Evolutionary conservation across 2,888 invertebrate genomes (phyloP).

Genomic region (Lamellibrachia columna): DNA sequence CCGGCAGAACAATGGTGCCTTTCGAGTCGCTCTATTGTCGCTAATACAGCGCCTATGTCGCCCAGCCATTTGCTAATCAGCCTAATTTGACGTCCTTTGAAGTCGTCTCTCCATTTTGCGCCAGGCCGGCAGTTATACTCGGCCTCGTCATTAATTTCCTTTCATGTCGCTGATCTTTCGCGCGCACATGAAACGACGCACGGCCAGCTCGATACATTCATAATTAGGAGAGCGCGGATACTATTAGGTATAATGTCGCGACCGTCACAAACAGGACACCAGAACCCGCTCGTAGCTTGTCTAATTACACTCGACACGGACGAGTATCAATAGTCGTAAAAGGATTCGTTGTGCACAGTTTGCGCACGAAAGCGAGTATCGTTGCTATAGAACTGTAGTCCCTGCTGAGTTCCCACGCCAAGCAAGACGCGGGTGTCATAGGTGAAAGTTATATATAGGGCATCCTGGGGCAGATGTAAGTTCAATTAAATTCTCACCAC

Average conservation of each 20-base stretch:
- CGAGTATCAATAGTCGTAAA: background rate
- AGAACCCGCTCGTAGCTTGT: background rate
- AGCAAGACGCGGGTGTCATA: background rate
- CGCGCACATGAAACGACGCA: background rate
- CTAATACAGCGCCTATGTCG: constrained; percentile 5
- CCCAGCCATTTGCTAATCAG: background rate
- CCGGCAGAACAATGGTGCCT: background rate
- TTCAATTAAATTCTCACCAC: background rate
- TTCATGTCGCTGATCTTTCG: constrained; percentile 12
- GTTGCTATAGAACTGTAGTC: background rate
- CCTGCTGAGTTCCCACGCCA: constrained; percentile 1
- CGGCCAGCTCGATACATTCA: background rate
- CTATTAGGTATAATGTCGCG: background rate
- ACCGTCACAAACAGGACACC: background rate
- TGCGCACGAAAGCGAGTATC: background rate
- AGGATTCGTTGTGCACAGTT: background rate
- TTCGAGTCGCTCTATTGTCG: background rate
- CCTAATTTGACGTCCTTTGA: constrained; percentile 4
- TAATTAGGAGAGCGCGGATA: background rate
- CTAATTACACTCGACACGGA: constrained; percentile 3
- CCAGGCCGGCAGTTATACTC: background rate
- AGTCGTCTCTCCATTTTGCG: background rate
- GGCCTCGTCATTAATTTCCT: background rate
- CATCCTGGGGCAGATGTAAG: background rate
- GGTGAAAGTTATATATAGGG: background rate